These are phyloP conservation scores for Halictus ligatus DNA, from an alignment of 2,888 invertebrate species.

Conservation along the genomic window DNA sequence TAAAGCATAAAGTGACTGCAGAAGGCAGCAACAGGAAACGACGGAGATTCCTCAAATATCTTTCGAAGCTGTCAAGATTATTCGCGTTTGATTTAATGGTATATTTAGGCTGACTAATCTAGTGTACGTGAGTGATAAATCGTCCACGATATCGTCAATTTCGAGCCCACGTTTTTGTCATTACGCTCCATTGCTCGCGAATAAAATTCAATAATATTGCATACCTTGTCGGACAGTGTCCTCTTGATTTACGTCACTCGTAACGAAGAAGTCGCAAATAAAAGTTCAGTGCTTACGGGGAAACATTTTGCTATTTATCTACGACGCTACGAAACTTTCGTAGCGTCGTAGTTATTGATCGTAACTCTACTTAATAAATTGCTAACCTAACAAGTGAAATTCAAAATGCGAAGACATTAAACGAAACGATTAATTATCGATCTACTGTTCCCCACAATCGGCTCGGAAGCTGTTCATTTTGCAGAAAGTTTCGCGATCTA, in stretches of 20 bases:
- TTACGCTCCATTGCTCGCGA: background rate
- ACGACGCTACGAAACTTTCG: no score
- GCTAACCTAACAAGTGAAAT: no score
- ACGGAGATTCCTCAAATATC: background rate
- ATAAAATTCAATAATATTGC: background rate
- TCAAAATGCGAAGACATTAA: no score
- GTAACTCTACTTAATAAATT: no score
- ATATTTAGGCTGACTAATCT: background rate
- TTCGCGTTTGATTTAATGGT: background rate
- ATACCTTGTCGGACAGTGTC: background rate
- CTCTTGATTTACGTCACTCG: background rate
- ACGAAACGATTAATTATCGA: no score
- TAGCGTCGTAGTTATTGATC: no score
- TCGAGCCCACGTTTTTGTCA: background rate
- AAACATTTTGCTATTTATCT: background rate
- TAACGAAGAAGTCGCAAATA: background rate
- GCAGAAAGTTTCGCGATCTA: background rate
- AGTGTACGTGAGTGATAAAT: background rate
- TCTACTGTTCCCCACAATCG: no score
- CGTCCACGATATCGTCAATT: background rate
- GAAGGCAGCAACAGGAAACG: background rate
- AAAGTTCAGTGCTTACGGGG: background rate
- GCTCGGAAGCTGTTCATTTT: no score
- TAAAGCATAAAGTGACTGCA: conserved; percentile 7
- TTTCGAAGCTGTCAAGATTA: background rate